Base-by-base conservation (phyloP, 1,140 invertebrate species). In the Eupristina koningsbergeri region DNA sequence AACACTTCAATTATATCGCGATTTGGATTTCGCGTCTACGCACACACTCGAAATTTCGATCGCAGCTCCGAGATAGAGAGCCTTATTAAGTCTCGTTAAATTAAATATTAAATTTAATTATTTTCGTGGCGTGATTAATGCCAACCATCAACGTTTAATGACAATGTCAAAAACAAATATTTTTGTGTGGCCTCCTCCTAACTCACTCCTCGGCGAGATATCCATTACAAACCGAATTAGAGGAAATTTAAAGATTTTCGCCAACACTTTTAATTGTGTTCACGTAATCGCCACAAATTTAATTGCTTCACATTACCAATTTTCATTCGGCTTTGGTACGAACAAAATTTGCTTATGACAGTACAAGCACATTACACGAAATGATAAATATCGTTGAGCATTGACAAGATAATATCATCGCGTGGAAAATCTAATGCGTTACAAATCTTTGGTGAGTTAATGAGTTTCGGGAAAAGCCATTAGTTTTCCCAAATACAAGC, bases 1-100 rank as follows among this genome's bases (percentile, higher is more conserved):
- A 71, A 71, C 26, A 71, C 67, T 71, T 71, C 9, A 41, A 71
- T 71, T 71, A n/a, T n/a, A 71, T 41, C 67, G 13, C 17, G 36
- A 71, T 31, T 41, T 41, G 3, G 41, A 41, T 13, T n/a, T 29
- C 34, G 34, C 67, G 29, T 58, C 31, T 79, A 34, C 34, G 26
- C 26, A 58, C 26, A 26, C 53, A 26, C 26, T 58, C 53, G 53
- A 58, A 7, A 26, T 58, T 58, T 58, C 26, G 53, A 58, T 58
- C 53, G n/a, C n/a, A 26, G 7, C 5, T 26, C 22, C 0, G 8
- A 22, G 64, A 67, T n/a, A 19, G 3, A 19, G 3, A 11, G 15
- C 15, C 0, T 45, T 36, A 39, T 67, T 22, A 29, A 67, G 64
- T 9, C 34, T 36, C 29, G 17, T 67, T 67, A 19, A 31, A 6